Percentiles rank a stretch among this genome's conserved stretches.
Evolutionary conservation across 1,140 invertebrate genomes (phyloP).

Genomic region (Trachymyrmex septentrionalis): DNA sequence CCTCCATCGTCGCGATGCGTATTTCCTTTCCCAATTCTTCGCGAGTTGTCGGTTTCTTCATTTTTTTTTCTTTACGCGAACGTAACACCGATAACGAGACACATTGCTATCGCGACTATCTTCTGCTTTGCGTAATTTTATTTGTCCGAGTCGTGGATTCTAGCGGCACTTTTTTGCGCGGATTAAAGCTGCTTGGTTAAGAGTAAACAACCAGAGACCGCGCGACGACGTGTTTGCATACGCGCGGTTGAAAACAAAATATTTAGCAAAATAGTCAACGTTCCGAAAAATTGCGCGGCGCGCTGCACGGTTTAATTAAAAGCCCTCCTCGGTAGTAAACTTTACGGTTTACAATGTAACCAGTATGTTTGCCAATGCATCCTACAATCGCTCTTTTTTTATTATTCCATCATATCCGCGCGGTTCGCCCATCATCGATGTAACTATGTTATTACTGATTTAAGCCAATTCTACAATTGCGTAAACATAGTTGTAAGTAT

Average conservation of each 20-base stretch:
- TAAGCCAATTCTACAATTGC: too few relatives aligned
- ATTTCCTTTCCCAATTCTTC: neutral
- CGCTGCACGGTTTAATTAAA: constrained; percentile 48
- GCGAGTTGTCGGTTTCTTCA: neutral
- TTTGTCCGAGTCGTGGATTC: neutral
- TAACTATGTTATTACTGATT: neutral
- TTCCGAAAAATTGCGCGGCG: constrained; percentile 38
- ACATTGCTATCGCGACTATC: too few relatives aligned
- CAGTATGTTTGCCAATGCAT: constrained; percentile 25
- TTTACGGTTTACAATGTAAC: constrained; percentile 22
- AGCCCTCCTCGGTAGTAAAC: constrained; percentile 15
- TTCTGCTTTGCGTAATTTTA: constrained; percentile 23
- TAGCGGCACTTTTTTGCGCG: constrained; percentile 5
- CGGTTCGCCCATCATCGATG: neutral
- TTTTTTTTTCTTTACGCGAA: neutral
- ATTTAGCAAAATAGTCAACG: constrained; percentile 42
- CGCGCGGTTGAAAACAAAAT: constrained; percentile 33
- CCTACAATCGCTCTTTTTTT: neutral
- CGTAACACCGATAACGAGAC: neutral
- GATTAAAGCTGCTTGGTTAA: constrained; percentile 53
- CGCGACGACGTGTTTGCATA: neutral
- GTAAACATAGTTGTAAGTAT: too few relatives aligned
- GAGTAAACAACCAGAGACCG: constrained; percentile 35
- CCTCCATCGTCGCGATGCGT: neutral
- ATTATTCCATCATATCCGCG: neutral